A percentile compares a stretch with the other conserved stretches of the same genome.
These are phyloP conservation scores for Paracanthobrama guichenoti DNA, from an alignment of 2,113 vertebrate genomes.

Conservation along the genomic window DNA sequence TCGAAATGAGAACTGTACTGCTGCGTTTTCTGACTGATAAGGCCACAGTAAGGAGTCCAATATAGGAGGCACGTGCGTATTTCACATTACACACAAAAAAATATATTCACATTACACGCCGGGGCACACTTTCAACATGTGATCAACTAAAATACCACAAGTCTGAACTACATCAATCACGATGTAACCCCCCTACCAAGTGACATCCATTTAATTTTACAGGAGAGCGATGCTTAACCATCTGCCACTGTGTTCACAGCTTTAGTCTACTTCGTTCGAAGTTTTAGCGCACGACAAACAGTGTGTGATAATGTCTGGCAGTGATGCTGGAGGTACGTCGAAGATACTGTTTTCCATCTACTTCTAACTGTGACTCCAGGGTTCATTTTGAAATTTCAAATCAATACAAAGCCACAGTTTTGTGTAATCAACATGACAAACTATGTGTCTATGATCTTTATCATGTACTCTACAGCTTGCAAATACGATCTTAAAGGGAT, in stretches of 20 bases:
- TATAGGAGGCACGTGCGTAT: background rate
- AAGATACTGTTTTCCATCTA: background rate
- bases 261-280: slow-evolving; percentile 15
- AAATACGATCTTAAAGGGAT: background rate
- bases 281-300: slow-evolving; percentile 33
- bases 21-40: slow-evolving; percentile 33
- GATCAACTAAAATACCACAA: slow-evolving; percentile 31
- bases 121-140: slow-evolving; percentile 19
- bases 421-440: slow-evolving; percentile 33
- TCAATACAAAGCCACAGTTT: slow-evolving; percentile 22
- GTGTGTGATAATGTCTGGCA: slow-evolving; percentile 37
- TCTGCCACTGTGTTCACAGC: slow-evolving; percentile 33
- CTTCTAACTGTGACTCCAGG: background rate
- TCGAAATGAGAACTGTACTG: slow-evolving; percentile 35
- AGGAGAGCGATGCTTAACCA: slow-evolving; percentile 32
- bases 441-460: background rate
- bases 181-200: slow-evolving; percentile 18
- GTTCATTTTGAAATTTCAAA: background rate
- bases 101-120: slow-evolving; percentile 13
- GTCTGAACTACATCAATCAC: slow-evolving; percentile 37
- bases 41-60: slow-evolving; percentile 29
- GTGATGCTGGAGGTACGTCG: slow-evolving; percentile 20
- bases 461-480: background rate
- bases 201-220: slow-evolving; percentile 36
- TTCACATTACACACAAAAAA: slow-evolving; percentile 18